Percentiles rank a stretch among this genome's conserved stretches.
Conservation (phyloP, 2,888 invertebrate genomes). For the Agrotis exclamationis region DNA sequence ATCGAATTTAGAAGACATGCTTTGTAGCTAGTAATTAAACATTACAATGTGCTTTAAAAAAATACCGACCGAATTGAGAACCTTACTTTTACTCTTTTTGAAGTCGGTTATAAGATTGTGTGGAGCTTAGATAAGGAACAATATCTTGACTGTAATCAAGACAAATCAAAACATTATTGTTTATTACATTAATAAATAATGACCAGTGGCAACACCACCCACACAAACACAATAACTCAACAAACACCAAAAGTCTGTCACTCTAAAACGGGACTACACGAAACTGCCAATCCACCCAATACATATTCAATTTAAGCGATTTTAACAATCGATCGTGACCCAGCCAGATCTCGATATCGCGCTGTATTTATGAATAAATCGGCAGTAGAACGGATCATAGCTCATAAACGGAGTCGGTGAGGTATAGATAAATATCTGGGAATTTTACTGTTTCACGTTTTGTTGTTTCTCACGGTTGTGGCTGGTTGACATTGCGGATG, state of each 20-base stretch:
- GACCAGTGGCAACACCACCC: background rate
- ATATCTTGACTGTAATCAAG: background rate
- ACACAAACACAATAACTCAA: conserved; percentile 33
- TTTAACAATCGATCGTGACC: conserved; percentile 81
- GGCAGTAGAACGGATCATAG: conserved; percentile 73
- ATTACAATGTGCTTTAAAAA: too few species aligned
- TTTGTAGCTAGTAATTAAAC: too few species aligned
- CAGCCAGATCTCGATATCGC: conserved; percentile 79
- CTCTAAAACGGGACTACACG: conserved; percentile 54
- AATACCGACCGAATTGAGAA: too few species aligned
- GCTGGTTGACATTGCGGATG: conserved; percentile 57
- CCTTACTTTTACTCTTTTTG: too few species aligned
- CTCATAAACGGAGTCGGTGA: conserved; percentile 70
- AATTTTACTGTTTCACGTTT: conserved; percentile 68
- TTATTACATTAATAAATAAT: background rate
- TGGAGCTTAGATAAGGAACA: background rate
- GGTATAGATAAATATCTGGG: conserved; percentile 66
- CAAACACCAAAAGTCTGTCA: conserved; percentile 49
- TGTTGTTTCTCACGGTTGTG: conserved; percentile 63
- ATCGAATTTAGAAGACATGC: too few species aligned
- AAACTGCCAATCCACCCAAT: conserved; percentile 53
- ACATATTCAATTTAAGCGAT: conserved; percentile 69
- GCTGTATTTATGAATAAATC: conserved; percentile 80
- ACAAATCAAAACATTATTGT: background rate
- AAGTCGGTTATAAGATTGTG: too few species aligned